These are phyloP conservation scores for Caracal caracal DNA, from an alignment of 2,113 vertebrate species.

Conservation along the genomic window DNA sequence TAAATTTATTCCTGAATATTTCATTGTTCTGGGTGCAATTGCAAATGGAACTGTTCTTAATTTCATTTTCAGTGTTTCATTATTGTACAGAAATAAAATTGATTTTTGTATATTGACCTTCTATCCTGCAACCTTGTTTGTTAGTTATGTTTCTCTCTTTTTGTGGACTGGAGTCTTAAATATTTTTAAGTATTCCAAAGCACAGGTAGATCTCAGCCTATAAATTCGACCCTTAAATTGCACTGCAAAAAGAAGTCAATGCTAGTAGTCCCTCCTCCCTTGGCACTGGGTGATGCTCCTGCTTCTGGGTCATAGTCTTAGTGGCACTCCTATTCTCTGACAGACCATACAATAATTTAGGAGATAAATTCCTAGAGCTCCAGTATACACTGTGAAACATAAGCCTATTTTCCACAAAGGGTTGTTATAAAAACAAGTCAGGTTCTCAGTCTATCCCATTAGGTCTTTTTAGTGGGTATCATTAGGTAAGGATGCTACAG, in stretches of 20 bases:
- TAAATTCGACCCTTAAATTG: not conserved
- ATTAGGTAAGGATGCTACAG: not conserved
- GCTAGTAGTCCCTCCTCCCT: too few relatives aligned
- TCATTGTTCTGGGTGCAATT: constrained; percentile 21
- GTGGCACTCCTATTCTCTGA: not conserved
- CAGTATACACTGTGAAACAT: not conserved
- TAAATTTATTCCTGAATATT: not conserved
- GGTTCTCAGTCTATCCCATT: not conserved
- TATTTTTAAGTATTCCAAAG: constrained; percentile 28
- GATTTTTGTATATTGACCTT: not conserved
- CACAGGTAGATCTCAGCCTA: not conserved
- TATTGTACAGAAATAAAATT: not conserved
- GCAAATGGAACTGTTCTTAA: not conserved
- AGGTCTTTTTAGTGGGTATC: not conserved
- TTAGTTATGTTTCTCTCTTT: not conserved
- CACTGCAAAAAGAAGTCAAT: not conserved
- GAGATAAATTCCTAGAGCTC: not conserved
- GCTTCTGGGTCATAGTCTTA: not conserved
- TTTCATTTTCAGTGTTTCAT: constrained; percentile 45
- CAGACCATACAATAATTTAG: not conserved
- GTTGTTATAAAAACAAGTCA: not conserved
- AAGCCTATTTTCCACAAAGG: not conserved
- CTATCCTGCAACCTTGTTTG: not conserved
- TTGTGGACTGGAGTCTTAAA: not conserved
- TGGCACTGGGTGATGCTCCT: not conserved